Conservation (phyloP, 2,888 invertebrate species). For the Erannis defoliaria region DNA sequence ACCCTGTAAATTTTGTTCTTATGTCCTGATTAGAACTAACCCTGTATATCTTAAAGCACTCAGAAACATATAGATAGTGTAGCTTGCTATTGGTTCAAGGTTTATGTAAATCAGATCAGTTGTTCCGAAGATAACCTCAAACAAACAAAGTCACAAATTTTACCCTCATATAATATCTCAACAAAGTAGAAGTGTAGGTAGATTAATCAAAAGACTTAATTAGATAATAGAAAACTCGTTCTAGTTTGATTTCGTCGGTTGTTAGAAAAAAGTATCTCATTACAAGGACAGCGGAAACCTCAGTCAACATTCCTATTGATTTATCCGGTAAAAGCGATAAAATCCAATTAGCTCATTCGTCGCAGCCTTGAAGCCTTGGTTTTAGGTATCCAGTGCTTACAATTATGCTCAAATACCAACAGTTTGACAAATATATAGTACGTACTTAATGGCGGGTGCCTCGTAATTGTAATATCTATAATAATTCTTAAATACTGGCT, state of each 20-base stretch:
- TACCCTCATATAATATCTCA: too few species aligned
- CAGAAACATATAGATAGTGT: too few species aligned
- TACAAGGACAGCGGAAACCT: slow-evolving; percentile 21
- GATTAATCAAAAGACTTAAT: neutral
- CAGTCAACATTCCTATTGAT: slow-evolving; percentile 28
- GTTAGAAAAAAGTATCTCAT: slow-evolving; percentile 1
- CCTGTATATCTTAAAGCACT: too few species aligned
- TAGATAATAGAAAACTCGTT: neutral
- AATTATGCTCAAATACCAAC: neutral
- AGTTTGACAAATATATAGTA: neutral
- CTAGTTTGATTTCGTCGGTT: neutral
- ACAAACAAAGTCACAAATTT: too few species aligned
- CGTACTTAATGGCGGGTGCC: neutral
- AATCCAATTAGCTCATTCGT: slow-evolving; percentile 39
- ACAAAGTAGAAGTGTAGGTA: too few species aligned
- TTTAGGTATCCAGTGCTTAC: slow-evolving; percentile 26
- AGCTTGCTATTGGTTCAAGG: too few species aligned
- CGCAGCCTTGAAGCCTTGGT: slow-evolving; percentile 31
- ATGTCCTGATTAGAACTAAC: too few species aligned
- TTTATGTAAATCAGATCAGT: too few species aligned
- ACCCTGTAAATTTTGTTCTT: too few species aligned
- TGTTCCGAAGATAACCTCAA: too few species aligned
- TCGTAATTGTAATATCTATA: too few species aligned
- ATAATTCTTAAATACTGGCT: too few species aligned
- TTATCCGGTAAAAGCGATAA: slow-evolving; percentile 22